Base-by-base conservation (phyloP, 2,113 vertebrate species). In the Hyla sarda region DNA sequence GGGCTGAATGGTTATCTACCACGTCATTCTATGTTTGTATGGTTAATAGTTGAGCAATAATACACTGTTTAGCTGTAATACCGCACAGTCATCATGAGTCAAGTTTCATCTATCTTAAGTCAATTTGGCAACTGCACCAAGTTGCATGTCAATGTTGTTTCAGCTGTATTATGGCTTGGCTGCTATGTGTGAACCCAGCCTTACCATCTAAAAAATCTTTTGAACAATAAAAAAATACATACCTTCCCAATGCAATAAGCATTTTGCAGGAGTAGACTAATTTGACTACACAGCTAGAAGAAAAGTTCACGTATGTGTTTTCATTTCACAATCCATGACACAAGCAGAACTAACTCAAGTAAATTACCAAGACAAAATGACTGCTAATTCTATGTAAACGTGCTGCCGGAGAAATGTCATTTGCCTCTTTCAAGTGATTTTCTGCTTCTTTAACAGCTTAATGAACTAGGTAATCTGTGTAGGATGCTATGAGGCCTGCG, bases 331-430 rank as follows among this genome's bases (percentile, higher is more conserved):
- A 69, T 69, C 7, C 65, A 69, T 69, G 30, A 69, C 30, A 69
- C 30, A 69, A 69, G 65, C 30, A 37, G 30, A 69, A 69, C 65
- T 34, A 69, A 69, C 65, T 34, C 16, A 19, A 69, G 65, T 21
- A 17, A 69, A 69, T 69, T 34, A 69, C 14, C 62, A 69, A 69
- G 60, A 30, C 65, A 17, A 69, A 34, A 2, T 69, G 14, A 69
- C 30, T 69, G 65, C 65, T 69, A 69, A 69, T 69, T 34, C 14
- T 69, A 69, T 69, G 65, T 69, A 69, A 69, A 69, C 62, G 62
- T 32, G 62, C 30, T 21, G 16, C 65, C 9, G 30, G 34, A 34
- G 16, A 37, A 14, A 37, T 34, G 34, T 19, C 65, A 9, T 5
- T 69, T 34, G 58, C 1, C n/a, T 41, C 41, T 25, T 60, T 48